A percentile compares a stretch with the other conserved stretches of the same genome.
Evolutionary conservation across 2,797 vertebrate genomes (phyloP).

Genomic region (Sebastes trivittatus): DNA sequence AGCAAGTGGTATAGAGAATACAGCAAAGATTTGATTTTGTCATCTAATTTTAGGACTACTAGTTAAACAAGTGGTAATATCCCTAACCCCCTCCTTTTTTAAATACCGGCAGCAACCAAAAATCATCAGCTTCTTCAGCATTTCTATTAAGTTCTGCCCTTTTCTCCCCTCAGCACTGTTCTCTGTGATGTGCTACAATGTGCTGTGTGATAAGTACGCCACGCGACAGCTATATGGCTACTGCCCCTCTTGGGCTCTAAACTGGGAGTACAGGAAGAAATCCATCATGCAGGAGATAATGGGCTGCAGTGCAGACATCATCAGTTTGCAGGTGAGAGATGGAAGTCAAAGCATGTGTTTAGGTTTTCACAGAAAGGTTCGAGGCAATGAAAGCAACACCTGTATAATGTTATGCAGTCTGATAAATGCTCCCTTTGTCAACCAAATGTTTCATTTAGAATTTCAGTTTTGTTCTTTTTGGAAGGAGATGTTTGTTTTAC

Average conservation of each 20-base stretch:
- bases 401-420: neutral
- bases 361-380: neutral
- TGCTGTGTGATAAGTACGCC: slow-evolving; percentile 98
- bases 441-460: neutral
- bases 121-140: neutral
- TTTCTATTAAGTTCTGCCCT: neutral
- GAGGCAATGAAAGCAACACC: neutral
- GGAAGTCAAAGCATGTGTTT: neutral
- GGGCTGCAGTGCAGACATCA: slow-evolving; percentile 94
- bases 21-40: neutral
- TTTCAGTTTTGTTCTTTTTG: neutral
- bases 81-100: neutral
- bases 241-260: slow-evolving; percentile 96
- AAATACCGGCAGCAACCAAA: neutral
- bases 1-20: neutral
- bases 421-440: neutral
- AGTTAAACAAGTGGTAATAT: neutral
- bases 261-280: slow-evolving; percentile 99
- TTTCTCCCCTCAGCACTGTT: slow-evolving; percentile 87
- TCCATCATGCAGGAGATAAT: slow-evolving; percentile 98
- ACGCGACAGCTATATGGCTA: slow-evolving; percentile 98
- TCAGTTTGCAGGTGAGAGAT: slow-evolving; percentile 93
- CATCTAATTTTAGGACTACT: neutral
- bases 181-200: slow-evolving; percentile 99
- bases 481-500: neutral